These are phyloP conservation scores for Esox masquinongy DNA, from an alignment of 2,797 vertebrate genomes.

Conservation along the genomic window DNA sequence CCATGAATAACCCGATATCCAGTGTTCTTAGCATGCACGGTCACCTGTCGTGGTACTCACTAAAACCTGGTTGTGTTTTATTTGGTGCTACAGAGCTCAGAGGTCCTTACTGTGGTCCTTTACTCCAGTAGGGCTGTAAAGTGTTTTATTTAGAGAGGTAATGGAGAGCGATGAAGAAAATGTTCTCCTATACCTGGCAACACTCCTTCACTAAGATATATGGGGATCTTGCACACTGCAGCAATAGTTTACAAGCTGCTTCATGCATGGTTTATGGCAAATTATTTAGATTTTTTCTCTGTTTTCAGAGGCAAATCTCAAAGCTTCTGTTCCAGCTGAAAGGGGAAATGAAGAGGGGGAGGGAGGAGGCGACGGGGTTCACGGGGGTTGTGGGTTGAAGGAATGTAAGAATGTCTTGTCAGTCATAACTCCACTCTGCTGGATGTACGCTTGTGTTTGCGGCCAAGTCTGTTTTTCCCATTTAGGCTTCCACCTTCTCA, in stretches of 20 bases:
- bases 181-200: slow-evolving; percentile 40
- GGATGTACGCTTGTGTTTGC: slow-evolving; percentile 55
- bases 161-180: slow-evolving; percentile 47
- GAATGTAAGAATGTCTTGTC: slow-evolving; percentile 60
- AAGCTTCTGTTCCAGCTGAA: slow-evolving; percentile 24
- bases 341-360: slow-evolving; percentile 30
- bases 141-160: slow-evolving; percentile 54
- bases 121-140: slow-evolving; percentile 27
- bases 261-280: slow-evolving; percentile 8
- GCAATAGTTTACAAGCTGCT: slow-evolving; percentile 32
- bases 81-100: slow-evolving; percentile 26
- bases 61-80: slow-evolving; percentile 20
- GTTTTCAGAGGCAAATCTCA: slow-evolving; percentile 35
- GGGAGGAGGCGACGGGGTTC: slow-evolving; percentile 1
- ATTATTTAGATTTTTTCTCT: slow-evolving; percentile 33
- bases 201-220: slow-evolving; percentile 40
- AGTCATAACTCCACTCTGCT: slow-evolving; percentile 63
- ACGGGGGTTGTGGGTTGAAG: slow-evolving; percentile 42
- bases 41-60: background rate
- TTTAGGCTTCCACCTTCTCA: slow-evolving; percentile 47
- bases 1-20: background rate
- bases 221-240: slow-evolving; percentile 24
- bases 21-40: too few species aligned
- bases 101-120: background rate
- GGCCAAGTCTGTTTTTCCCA: slow-evolving; percentile 72